phyloP scores from a whole-genome alignment of 2,797 vertebrate species.

The Vultur gryphus region DNA sequence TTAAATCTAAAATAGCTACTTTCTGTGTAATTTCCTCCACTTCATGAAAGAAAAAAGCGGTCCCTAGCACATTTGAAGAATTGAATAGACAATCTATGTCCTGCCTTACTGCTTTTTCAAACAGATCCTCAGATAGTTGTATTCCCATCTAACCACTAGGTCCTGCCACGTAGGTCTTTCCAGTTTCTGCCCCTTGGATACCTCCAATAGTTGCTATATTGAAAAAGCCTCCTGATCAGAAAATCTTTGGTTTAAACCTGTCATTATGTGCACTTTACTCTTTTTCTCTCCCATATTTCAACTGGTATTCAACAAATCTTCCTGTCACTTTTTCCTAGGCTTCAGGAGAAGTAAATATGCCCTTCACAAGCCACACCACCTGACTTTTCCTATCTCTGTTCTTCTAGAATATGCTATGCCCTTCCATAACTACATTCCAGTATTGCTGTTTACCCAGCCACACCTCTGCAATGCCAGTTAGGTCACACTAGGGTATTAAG shows the following conservation, averaged over 20 bases:
- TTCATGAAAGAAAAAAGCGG: background rate
- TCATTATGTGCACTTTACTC: background rate
- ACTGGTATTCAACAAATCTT: background rate
- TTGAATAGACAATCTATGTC: background rate
- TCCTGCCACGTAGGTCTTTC: background rate
- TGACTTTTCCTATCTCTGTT: background rate
- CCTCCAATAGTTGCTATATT: background rate
- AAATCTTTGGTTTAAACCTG: background rate
- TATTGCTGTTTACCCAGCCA: background rate
- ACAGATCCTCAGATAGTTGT: background rate
- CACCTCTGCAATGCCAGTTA: background rate
- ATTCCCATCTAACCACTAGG: background rate
- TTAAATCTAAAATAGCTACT: constrained; percentile 15
- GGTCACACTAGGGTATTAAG: background rate
- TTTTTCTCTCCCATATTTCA: background rate
- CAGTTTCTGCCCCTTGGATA: background rate
- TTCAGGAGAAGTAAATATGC: background rate
- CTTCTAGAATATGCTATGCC: background rate
- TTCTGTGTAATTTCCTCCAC: constrained; percentile 31
- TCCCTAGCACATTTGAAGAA: background rate
- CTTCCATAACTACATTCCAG: background rate
- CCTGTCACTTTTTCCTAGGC: background rate
- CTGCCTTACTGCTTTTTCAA: background rate
- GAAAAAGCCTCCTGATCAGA: background rate
- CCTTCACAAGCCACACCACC: background rate